Percentiles rank a stretch among this genome's conserved stretches.
phyloP scores from a whole-genome alignment of 2,113 vertebrate genomes.

The Corvus hawaiiensis region DNA sequence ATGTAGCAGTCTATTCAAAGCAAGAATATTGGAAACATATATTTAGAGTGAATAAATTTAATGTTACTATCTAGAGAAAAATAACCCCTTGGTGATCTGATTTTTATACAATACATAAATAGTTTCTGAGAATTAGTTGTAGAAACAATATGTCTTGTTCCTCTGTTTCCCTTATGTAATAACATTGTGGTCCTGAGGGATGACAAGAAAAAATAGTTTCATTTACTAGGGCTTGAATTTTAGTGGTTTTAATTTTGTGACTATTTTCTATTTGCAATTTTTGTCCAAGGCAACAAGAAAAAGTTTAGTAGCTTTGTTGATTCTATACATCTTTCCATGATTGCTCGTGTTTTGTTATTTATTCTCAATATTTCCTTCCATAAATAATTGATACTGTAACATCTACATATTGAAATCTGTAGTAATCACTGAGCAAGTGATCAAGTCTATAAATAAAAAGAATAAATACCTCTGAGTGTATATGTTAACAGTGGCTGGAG shows the following conservation, averaged over 20 bases:
- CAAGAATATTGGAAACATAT: conserved; percentile 27
- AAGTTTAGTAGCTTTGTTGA: background rate
- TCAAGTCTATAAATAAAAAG: background rate
- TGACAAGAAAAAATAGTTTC: conserved; percentile 65
- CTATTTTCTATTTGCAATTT: conserved; percentile 27
- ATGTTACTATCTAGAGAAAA: background rate
- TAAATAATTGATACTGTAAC: background rate
- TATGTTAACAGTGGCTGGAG: background rate
- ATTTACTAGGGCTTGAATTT: conserved; percentile 54
- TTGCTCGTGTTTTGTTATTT: background rate
- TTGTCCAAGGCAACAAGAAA: background rate
- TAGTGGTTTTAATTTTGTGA: conserved; percentile 48
- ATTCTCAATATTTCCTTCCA: background rate
- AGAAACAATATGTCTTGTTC: conserved; percentile 29
- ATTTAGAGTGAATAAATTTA: conserved; percentile 31
- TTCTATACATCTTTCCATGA: background rate
- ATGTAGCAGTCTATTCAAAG: background rate
- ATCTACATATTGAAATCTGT: background rate
- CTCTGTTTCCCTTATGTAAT: conserved; percentile 48
- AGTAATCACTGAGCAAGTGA: background rate
- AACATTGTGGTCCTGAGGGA: conserved; percentile 35
- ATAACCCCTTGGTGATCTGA: conserved; percentile 20
- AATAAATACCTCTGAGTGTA: background rate
- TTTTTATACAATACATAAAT: conserved; percentile 59
- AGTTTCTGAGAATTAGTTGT: conserved; percentile 40